Percentiles rank a stretch among this genome's conserved stretches.
phyloP scores from a whole-genome alignment of 2,888 invertebrate species.

The Drosophila neonasuta region DNA sequence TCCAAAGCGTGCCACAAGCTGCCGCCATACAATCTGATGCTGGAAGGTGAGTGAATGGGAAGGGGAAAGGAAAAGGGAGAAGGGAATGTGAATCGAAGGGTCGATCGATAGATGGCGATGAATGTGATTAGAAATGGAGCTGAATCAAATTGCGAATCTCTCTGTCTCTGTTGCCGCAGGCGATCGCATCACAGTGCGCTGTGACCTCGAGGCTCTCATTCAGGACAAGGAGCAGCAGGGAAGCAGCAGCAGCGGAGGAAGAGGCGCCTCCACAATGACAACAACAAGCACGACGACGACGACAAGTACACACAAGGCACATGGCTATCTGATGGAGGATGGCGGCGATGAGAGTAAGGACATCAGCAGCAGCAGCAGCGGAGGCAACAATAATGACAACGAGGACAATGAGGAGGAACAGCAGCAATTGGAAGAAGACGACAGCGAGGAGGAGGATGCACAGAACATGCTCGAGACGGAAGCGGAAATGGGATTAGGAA shows the following conservation, averaged over 20 bases:
- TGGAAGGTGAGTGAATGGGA: conserved; percentile 86
- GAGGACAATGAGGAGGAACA: conserved; percentile 48
- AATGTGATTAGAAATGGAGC: neutral
- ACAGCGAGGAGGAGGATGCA: conserved; percentile 62
- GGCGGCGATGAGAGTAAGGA: conserved; percentile 32
- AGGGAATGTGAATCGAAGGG: too few relatives aligned
- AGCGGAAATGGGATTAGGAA: conserved; percentile 20
- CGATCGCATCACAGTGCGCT: conserved; percentile 89
- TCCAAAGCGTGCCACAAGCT: conserved; percentile 91
- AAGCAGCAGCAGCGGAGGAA: conserved; percentile 4
- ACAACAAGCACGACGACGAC: conserved; percentile 57
- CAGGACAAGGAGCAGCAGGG: conserved; percentile 67
- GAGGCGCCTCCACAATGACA: conserved; percentile 45
- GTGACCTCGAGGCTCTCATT: conserved; percentile 91
- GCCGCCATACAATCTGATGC: conserved; percentile 87
- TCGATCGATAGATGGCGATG: neutral
- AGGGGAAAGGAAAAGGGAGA: neutral
- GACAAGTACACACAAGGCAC: conserved; percentile 37
- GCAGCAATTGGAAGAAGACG: conserved; percentile 53
- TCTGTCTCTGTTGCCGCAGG: conserved; percentile 83
- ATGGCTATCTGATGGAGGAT: conserved; percentile 29
- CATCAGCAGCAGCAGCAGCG: conserved; percentile 51
- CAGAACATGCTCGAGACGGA: conserved; percentile 59
- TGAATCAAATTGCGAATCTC: neutral
- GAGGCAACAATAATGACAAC: conserved; percentile 41